A percentile compares a stretch with the other conserved stretches of the same genome.
phyloP scores from a whole-genome alignment of 2,797 vertebrate species.

The Anomalospiza imberbis region DNA sequence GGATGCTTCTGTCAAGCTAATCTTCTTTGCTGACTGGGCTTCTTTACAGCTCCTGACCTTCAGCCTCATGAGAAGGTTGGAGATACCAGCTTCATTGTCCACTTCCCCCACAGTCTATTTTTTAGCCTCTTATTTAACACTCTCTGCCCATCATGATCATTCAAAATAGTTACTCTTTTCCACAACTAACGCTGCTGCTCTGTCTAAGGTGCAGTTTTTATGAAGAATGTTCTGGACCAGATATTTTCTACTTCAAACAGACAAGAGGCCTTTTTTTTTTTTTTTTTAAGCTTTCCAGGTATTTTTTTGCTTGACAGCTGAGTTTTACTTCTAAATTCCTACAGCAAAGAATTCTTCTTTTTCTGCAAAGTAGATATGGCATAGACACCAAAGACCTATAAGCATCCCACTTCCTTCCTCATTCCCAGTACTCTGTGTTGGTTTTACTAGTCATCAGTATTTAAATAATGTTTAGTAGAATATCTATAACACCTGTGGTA shows the following conservation, averaged over 20 bases:
- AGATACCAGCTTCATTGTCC: neutral
- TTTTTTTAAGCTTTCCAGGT: neutral
- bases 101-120: neutral
- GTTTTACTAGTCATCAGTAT: neutral
- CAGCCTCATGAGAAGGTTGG: neutral
- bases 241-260: neutral
- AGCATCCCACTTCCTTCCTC: neutral
- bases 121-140: neutral
- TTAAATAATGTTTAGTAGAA: neutral
- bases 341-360: neutral
- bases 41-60: constrained; percentile 42
- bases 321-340: neutral
- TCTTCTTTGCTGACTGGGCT: neutral
- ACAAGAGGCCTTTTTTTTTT: no score
- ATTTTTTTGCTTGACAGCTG: neutral
- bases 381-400: neutral
- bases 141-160: neutral
- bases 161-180: neutral
- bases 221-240: neutral
- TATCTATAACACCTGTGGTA: neutral
- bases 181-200: neutral
- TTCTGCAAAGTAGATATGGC: neutral
- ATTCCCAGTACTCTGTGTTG: neutral
- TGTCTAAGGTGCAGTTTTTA: neutral
- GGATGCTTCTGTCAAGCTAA: constrained; percentile 54